These are phyloP conservation scores for Hermetia illucens DNA, from an alignment of 1,140 invertebrate species.

Conservation along the genomic window DNA sequence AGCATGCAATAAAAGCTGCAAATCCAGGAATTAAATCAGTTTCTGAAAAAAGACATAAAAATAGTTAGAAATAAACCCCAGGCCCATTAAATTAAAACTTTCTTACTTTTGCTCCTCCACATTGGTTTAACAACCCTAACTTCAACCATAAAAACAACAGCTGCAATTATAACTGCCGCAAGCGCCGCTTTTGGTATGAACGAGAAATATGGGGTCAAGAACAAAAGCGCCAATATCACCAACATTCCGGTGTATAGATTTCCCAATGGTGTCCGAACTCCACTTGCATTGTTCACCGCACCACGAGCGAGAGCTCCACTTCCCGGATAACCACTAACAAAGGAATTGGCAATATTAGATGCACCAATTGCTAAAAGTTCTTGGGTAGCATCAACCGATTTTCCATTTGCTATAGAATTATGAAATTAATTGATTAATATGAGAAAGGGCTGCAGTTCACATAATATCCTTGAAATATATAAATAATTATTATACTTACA, in stretches of 20 bases:
- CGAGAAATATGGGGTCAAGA: slow-evolving; percentile 65
- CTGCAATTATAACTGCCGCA: slow-evolving; percentile 68
- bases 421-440: slow-evolving; percentile 2
- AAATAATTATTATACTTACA: slow-evolving; percentile 19
- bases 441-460: neutral
- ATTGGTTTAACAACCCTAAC: slow-evolving; percentile 59
- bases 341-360: slow-evolving; percentile 75
- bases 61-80: too few relatives aligned
- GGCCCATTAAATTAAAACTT: too few relatives aligned
- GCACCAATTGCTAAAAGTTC: slow-evolving; percentile 71
- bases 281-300: slow-evolving; percentile 81
- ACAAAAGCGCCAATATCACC: slow-evolving; percentile 53
- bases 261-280: slow-evolving; percentile 74
- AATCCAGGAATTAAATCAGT: slow-evolving; percentile 71
- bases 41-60: slow-evolving; percentile 41
- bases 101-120: slow-evolving; percentile 65
- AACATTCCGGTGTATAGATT: slow-evolving; percentile 55
- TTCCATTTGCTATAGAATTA: slow-evolving; percentile 41
- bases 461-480: neutral
- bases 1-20: slow-evolving; percentile 69
- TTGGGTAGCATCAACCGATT: slow-evolving; percentile 67
- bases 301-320: slow-evolving; percentile 74
- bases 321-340: slow-evolving; percentile 72
- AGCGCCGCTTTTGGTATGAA: slow-evolving; percentile 69
- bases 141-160: slow-evolving; percentile 74